Evolutionary conservation across 2,888 invertebrate genomes (phyloP), one percentile per base, ranked within the genome.

Genomic region (Amorpha juglandis): DNA sequence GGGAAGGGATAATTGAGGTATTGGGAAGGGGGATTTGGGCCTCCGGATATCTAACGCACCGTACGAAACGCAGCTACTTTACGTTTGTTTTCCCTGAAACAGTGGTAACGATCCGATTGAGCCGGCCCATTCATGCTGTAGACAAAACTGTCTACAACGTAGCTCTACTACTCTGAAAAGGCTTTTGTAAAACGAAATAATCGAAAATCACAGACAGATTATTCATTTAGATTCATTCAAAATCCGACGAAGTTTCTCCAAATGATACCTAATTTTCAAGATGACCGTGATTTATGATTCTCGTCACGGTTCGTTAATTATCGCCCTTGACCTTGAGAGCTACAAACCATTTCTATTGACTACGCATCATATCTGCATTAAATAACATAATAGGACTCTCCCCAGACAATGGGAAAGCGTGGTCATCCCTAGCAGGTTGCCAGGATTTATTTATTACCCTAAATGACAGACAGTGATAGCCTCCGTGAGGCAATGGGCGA

Each of bases 291-390:
- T 58, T 58, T 58, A 58, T 58, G 11, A 42, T 16, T 12, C 27
- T 11, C 21, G 58, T 38, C 38, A 38, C 38, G 58, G 19, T 42
- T 58, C 58, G 42, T 58, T 58, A 50, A 7, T 19, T 50, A 42
- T 19, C 52, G 27, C 52, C 58, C 58, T 58, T 58, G 42, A 58
- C 58, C 58, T 58, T 58, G 58, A 3, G 35, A 16, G 19, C 16
- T 8, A 58, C 58, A 58, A 58, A 12, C 42, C 38, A 16, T 14
- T 9, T n/a, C 38, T 19, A 58, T 58, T 38, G 58, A 42, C 58
- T 38, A 58, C 42, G 27, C n/a, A n/a, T n/a, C n/a, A n/a, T 52
- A 58, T 58, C 58, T 58, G 58, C 58, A 58, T 58, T 42, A 58
- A 42, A 19, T 50, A 48, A 48, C 50, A 38, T 50, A 63, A 63